These are phyloP conservation scores for Ochotona princeps DNA, from an alignment of 2,113 vertebrate species.

Conservation along the genomic window DNA sequence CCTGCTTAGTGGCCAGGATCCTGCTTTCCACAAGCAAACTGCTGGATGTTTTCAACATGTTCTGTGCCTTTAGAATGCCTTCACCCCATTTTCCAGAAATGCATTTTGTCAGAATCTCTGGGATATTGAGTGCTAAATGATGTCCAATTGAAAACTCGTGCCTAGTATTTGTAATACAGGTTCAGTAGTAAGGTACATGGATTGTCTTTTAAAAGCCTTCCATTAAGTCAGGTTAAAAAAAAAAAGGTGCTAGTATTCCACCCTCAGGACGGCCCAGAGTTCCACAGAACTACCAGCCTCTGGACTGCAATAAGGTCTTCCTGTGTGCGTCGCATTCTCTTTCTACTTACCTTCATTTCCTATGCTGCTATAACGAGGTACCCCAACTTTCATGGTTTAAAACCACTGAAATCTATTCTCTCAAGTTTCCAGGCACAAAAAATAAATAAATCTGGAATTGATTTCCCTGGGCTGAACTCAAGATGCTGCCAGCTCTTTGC, in stretches of 20 bases:
- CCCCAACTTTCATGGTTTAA: neutral
- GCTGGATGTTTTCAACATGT: neutral
- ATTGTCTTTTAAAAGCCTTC: neutral
- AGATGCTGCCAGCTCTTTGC: neutral
- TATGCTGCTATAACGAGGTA: neutral
- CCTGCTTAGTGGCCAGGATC: neutral
- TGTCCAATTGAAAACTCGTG: neutral
- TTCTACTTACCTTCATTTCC: neutral
- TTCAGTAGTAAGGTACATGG: neutral
- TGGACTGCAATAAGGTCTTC: neutral
- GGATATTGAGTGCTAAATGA: neutral
- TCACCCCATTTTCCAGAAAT: neutral
- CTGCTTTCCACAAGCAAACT: neutral
- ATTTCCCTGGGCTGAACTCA: neutral
- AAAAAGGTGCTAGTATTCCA: neutral
- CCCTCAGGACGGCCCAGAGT: constrained; percentile 3
- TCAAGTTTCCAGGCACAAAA: neutral
- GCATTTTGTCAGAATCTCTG: neutral
- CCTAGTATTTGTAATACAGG: neutral
- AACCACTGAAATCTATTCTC: neutral
- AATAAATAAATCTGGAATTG: neutral
- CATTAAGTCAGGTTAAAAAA: neutral
- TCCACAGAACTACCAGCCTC: neutral
- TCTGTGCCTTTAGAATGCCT: neutral
- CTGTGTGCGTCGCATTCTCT: neutral